Evolutionary conservation across 2,888 invertebrate species (phyloP), one percentile per base, ranked within the genome.

Genomic region (Tachina lurida): DNA sequence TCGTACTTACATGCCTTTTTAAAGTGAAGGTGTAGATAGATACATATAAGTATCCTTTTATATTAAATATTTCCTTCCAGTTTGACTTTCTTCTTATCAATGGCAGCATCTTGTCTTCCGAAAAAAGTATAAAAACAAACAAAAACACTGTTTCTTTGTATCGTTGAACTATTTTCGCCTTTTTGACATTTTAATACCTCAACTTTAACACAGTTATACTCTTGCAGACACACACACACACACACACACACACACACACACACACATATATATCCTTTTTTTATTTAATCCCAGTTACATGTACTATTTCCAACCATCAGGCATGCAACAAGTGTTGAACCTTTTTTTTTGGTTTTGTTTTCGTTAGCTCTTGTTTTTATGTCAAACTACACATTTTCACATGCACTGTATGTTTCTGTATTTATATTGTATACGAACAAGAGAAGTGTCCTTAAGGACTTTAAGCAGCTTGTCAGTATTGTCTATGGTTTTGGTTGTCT

Each of bases 401-500:
- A 65, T 76, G 19, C 17, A 83, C 52, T 45, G 17, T 41, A 17
- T 52, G 47, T 45, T 13, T 45, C n/a, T 65, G 43, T 71, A 12
- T 60, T 12, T 60, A 68, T 78, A 68, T 78, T 74, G 56, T 68
- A 60, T 60, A 65, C 62, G 22, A 56, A 43, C 49, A 52, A 70
- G 54, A 76, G 75, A 88, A 88, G 89, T 90, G 89, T 90, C 89
- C 91, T 90, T 89, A 88, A 89, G 89, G 88, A 88, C 87, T 88
- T 88, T 89, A 91, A 91, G 91, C 89, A 89, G 90, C 90, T 91
- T 91, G 88, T 88, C 81, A 88, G 70, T 78, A 82, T 88, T 78
- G 81, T 86, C 83, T 85, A 17, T 65, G 74, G 58, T 5, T 68
- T 60, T 84, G 71, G 70, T 73, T 75, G 74, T 74, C 60, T 62